Conservation (phyloP, 2,797 vertebrate species). For the Semaprochilodus insignis region DNA sequence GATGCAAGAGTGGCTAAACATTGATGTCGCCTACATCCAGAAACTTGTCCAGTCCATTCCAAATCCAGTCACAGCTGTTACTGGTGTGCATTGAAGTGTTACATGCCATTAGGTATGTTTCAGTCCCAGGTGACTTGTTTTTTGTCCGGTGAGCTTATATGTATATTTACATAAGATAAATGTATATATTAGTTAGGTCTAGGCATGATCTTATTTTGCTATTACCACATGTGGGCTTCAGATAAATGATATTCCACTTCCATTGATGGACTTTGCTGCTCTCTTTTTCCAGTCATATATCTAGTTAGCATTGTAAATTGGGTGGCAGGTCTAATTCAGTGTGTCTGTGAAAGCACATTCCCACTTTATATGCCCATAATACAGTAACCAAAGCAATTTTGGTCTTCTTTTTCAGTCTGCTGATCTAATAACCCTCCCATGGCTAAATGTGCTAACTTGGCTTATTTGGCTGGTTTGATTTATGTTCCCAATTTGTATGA, state of each 20-base stretch:
- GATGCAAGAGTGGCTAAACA: too few species aligned
- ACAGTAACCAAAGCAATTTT: neutral
- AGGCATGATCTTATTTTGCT: neutral
- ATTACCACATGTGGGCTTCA: neutral
- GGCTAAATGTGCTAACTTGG: constrained; percentile 40
- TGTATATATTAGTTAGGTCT: too few species aligned
- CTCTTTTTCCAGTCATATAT: neutral
- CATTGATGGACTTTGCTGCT: neutral
- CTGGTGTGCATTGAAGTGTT: too few species aligned
- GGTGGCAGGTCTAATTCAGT: constrained; percentile 6
- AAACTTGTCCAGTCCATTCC: too few species aligned
- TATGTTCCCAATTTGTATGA: constrained; percentile 35
- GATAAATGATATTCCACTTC: neutral
- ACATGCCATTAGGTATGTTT: too few species aligned
- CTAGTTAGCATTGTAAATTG: neutral
- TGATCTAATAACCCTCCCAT: constrained; percentile 25
- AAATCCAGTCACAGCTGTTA: too few species aligned
- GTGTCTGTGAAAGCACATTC: constrained; percentile 25
- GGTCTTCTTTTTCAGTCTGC: neutral
- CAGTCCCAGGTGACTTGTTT: too few species aligned
- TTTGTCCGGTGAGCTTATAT: too few species aligned
- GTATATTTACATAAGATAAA: too few species aligned
- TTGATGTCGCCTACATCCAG: too few species aligned
- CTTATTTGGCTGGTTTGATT: constrained; percentile 44
- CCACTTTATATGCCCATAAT: neutral